phyloP scores from a whole-genome alignment of 2,888 invertebrate genomes.

The Conops quadrifasciatus region DNA sequence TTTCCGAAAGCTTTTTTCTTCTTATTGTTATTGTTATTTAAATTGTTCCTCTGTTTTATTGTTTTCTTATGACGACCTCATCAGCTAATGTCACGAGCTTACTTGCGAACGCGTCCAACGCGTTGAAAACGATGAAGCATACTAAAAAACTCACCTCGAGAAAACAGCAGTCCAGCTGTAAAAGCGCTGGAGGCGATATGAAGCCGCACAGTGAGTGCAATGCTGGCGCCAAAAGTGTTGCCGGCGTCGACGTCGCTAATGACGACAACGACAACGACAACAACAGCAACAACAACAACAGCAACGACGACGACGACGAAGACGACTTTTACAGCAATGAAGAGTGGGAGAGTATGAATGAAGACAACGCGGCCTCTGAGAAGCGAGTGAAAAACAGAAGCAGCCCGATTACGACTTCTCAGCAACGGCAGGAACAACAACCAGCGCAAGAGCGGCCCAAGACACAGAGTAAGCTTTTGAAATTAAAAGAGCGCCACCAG shows the following conservation, averaged over 20 bases:
- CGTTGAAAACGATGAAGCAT: conserved; percentile 57
- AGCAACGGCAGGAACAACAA: not conserved
- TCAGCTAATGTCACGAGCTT: conserved; percentile 19
- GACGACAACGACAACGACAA: conserved; percentile 26
- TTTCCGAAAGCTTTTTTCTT: conserved; percentile 6
- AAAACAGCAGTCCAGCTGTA: conserved; percentile 35
- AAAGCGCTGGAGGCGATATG: conserved; percentile 39
- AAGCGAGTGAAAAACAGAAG: not conserved
- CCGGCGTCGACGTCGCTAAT: conserved; percentile 10
- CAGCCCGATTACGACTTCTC: no score
- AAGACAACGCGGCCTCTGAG: not conserved
- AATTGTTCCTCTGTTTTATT: not conserved
- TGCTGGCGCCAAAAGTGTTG: conserved; percentile 17
- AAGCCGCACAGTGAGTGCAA: conserved; percentile 31
- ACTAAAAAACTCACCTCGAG: conserved; percentile 46
- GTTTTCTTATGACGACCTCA: conserved; percentile 12
- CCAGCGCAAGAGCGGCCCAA: not conserved
- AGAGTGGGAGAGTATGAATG: conserved; percentile 15
- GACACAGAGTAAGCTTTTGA: no score
- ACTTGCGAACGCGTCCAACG: conserved; percentile 48
- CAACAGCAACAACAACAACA: conserved; percentile 10
- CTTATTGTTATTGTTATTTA: conserved; percentile 6
- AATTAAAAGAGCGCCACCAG: not conserved
- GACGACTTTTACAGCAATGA: conserved; percentile 5
- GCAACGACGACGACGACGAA: not conserved